Base-by-base conservation (phyloP, 2,888 invertebrate species). In the Taphrorychus bicolor region DNA sequence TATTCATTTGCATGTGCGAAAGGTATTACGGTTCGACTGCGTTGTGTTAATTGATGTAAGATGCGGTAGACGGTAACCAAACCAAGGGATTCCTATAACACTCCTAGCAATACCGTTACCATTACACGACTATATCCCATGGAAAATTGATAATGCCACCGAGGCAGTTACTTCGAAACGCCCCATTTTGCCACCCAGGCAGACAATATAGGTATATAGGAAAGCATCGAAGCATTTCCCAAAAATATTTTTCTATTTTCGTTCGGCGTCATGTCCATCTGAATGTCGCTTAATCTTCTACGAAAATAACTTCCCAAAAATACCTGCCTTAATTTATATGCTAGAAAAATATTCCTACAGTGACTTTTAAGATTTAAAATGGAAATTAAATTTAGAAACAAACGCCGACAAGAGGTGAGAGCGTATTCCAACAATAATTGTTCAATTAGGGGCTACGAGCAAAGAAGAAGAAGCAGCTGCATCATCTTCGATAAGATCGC, bases 171-270 rank as follows among this genome's bases (percentile, higher is more conserved):
- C 11, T 7, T 32, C 32, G 32, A n/a, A n/a, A n/a, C n/a, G n/a
- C n/a, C n/a, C n/a, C n/a, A n/a, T n/a, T 32, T 32, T 32, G 3
- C 32, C 32, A 7, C 32, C 32, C 32, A 3, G 1, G 32, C 32
- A 32, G 2, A 45, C 9, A 4, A 45, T 45, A 17, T 3, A 45
- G 14, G 14, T 16, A 14, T 5, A 11, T 17, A 14, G 32, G 11
- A 14, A 45, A 1, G 45, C 45, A 45, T 2, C 17, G 1, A 17
- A 45, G 45, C 19, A 5, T 49, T 32, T 32, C 52, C 52, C 23
- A 40, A 56, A 62, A 62, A 62, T 48, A 62, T 56, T 48, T 62
- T 62, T 62, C 49, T 56, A 56, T 56, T 62, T 56, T 62, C 24
- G 49, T 19, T n/a, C 49, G 48, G 48, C 56, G 62, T 53, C 54